A percentile compares a stretch with the other conserved stretches of the same genome.
These are phyloP conservation scores for Tetanocera ferruginea DNA, from an alignment of 2,888 invertebrate genomes.

Conservation along the genomic window DNA sequence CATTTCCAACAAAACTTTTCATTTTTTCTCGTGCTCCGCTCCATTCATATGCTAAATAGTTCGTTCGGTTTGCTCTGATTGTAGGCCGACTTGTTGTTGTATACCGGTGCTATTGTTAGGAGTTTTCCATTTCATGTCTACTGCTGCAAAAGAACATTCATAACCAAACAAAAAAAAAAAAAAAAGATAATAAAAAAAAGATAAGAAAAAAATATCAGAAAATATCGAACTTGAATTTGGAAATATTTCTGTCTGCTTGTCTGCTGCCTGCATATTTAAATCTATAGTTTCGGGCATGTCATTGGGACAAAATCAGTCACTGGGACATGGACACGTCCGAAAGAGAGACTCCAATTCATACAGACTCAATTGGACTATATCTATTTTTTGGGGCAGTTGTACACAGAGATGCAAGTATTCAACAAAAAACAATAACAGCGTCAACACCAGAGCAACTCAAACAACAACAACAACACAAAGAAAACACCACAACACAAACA, in stretches of 20 bases:
- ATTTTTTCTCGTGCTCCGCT: conserved; percentile 8
- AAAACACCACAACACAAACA: conserved; percentile 3
- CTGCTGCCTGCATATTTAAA: not conserved
- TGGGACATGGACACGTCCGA: conserved; percentile 31
- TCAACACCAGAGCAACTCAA: conserved; percentile 7
- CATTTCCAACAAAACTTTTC: conserved; percentile 23
- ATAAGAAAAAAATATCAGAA: not conserved
- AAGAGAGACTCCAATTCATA: not conserved
- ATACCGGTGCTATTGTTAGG: conserved; percentile 4
- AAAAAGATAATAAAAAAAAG: conserved; percentile 6
- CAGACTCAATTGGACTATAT: not conserved
- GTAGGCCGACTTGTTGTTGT: conserved; percentile 14
- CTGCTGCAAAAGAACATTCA: conserved; percentile 1
- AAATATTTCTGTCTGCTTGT: conserved; percentile 23
- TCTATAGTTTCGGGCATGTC: not conserved
- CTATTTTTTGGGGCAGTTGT: conserved; percentile 16
- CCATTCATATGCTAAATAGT: conserved; percentile 34
- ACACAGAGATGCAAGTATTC: not conserved
- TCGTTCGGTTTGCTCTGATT: not conserved
- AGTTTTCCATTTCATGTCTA: conserved; percentile 30
- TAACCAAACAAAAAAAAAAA: not conserved
- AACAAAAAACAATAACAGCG: conserved; percentile 33
- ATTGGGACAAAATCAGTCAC: conserved; percentile 41
- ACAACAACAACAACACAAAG: conserved; percentile 1
- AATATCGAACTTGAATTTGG: conserved; percentile 41